Evolutionary conservation across 2,888 invertebrate genomes (phyloP), one percentile per base, ranked within the genome.

Genomic region (Cancer borealis): DNA sequence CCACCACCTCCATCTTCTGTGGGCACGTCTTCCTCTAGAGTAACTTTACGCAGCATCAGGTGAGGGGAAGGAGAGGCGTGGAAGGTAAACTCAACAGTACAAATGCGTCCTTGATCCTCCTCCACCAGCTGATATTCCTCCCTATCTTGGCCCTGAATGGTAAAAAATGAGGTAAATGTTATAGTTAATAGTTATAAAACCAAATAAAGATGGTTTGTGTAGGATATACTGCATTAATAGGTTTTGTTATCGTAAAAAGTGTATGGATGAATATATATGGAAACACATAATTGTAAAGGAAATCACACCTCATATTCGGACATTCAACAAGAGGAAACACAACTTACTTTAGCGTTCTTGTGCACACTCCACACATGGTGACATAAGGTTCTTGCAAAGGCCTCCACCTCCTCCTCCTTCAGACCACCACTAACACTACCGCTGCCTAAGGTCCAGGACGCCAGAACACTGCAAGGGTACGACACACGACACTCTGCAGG

Each of bases 61-160:
- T 84, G 30, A 2, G 84, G 84, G 84, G 30, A 39, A 0, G 84
- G 84, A 10, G 10, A 17, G 26, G 3, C 39, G 30, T 39, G 84
- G 3, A 39, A 14, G 84, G 84, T 14, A n/a, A 39, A 84, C 26
- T 84, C 84, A 21, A 84, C 39, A 14, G 30, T 84, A n/a, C 84
- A 84, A 39, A 39, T 84, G 14, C 39, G 84, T 14, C 84, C 84
- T 84, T 84, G 84, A 14, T 84, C 84, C 14, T 84, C 84, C 84
- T 84, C 84, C 84, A 84, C 84, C 84, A 84, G 84, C 6, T 84
- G 84, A 39, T 14, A 84, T 14, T 39, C 39, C 39, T 84, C 84
- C 12, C 39, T 8, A 3, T n/a, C 84, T 84, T 30, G 3, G 4
- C 5, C 17, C 84, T 84, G 14, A 84, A 14, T 60, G 14, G 21